Percentiles rank a stretch among this genome's conserved stretches.
Evolutionary conservation across 1,140 invertebrate genomes (phyloP).

Genomic region (Caenorhabditis briggsae): DNA sequence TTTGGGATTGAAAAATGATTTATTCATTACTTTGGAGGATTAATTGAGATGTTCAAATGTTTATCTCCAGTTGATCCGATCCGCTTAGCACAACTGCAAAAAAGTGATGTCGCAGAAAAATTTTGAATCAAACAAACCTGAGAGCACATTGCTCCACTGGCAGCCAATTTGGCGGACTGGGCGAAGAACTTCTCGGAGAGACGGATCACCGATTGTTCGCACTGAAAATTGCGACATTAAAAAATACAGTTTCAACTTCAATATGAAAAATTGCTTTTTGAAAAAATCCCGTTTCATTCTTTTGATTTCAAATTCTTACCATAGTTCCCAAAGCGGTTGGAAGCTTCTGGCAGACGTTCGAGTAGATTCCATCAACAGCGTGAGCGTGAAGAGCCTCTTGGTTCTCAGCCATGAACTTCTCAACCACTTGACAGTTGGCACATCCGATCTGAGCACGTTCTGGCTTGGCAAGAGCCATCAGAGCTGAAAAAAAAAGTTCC

Average conservation of each 20-base stretch:
- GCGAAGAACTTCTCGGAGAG: conserved; percentile 7
- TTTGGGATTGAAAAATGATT: neutral
- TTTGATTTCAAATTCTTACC: neutral
- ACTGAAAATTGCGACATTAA: neutral
- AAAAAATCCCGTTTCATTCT: neutral
- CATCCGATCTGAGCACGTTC: neutral
- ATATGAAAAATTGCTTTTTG: neutral
- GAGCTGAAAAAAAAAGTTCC: neutral
- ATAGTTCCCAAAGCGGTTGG: conserved; percentile 26
- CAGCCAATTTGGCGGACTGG: neutral
- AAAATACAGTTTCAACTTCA: too few species aligned
- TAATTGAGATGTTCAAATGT: too few species aligned
- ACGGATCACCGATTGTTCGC: conserved; percentile 14
- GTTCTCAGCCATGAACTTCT: conserved; percentile 1
- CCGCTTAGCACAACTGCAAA: conserved; percentile 13
- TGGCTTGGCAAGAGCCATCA: neutral
- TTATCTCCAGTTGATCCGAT: neutral
- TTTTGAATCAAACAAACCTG: conserved; percentile 8
- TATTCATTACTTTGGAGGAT: neutral
- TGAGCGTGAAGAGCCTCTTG: conserved; percentile 21
- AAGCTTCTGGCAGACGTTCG: conserved; percentile 28
- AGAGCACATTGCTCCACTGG: conserved; percentile 25
- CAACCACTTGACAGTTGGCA: neutral
- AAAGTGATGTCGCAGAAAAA: neutral
- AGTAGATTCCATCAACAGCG: conserved; percentile 17